A percentile compares a stretch with the other conserved stretches of the same genome.
Conservation (phyloP, 1,140 invertebrate species). For the Rhynchophorus ferrugineus region DNA sequence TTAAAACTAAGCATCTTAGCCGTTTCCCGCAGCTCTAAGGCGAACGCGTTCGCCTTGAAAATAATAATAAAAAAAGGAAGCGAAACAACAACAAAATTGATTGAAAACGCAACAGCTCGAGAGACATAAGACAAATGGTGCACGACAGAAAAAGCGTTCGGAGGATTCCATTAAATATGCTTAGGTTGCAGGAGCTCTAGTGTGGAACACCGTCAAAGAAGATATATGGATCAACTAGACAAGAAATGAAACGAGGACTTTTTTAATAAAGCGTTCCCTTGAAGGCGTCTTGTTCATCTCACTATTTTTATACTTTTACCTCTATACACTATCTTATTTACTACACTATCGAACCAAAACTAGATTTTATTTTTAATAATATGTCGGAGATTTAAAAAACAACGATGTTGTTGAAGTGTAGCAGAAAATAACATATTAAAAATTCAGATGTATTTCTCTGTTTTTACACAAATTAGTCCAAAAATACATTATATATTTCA, state of each 20-base stretch:
- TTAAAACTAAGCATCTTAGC: neutral
- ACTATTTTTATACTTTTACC: no score
- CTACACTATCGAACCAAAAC: no score
- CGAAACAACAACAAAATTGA: slow-evolving; percentile 33
- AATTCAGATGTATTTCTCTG: no score
- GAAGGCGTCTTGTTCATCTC: no score
- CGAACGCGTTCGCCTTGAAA: no score
- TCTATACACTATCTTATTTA: no score
- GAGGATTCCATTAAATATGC: slow-evolving; percentile 25
- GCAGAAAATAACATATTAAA: no score
- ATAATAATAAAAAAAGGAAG: slow-evolving; percentile 18
- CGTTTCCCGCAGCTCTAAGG: neutral
- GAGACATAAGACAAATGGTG: slow-evolving; percentile 35
- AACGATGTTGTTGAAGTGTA: no score
- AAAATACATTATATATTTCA: no score
- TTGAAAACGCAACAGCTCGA: slow-evolving; percentile 33
- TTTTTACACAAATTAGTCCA: no score
- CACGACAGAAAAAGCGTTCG: slow-evolving; percentile 21
- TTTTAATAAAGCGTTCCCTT: neutral
- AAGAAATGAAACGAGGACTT: neutral
- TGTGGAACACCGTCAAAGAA: slow-evolving; percentile 2
- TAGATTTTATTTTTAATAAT: no score
- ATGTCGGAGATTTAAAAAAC: no score
- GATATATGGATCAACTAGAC: neutral
- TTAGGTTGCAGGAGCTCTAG: slow-evolving; percentile 17